These are phyloP conservation scores for Spicauda simplicius DNA, from an alignment of 2,888 invertebrate genomes.

Conservation along the genomic window DNA sequence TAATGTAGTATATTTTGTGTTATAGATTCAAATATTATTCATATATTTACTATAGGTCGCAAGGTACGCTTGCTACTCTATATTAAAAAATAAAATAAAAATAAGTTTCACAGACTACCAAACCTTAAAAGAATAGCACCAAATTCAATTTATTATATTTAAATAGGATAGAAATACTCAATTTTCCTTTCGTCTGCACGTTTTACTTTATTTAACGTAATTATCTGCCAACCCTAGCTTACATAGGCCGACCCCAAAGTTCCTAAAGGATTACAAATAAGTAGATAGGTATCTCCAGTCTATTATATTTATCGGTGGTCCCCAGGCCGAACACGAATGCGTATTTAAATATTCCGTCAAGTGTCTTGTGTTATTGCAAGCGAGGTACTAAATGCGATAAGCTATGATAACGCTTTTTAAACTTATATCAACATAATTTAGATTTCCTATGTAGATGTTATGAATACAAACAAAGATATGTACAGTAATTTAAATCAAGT, in stretches of 20 bases:
- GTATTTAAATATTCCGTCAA: constrained; percentile 17
- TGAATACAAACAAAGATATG: too few relatives aligned
- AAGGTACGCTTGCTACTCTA: too few relatives aligned
- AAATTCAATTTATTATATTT: too few relatives aligned
- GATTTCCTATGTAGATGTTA: too few relatives aligned
- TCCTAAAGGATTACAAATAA: constrained; percentile 30
- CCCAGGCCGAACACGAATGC: constrained; percentile 13
- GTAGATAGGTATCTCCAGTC: constrained; percentile 27
- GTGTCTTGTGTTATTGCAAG: neutral
- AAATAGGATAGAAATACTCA: neutral
- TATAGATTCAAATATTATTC: too few relatives aligned
- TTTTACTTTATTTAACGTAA: neutral
- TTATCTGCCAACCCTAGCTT: constrained; percentile 3
- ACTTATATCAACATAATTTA: too few relatives aligned
- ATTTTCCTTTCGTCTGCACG: neutral
- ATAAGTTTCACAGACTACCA: too few relatives aligned
- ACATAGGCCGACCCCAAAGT: constrained; percentile 4
- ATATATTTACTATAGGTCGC: too few relatives aligned
- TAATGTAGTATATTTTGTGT: neutral
- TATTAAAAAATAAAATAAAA: too few relatives aligned
- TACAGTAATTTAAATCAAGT: too few relatives aligned
- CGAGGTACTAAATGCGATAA: neutral
- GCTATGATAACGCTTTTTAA: too few relatives aligned
- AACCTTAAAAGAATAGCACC: too few relatives aligned
- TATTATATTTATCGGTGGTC: constrained; percentile 26